Evolutionary conservation across 2,888 invertebrate species (phyloP), one percentile per base, ranked within the genome.

Genomic region (Pediacus dermestoides): DNA sequence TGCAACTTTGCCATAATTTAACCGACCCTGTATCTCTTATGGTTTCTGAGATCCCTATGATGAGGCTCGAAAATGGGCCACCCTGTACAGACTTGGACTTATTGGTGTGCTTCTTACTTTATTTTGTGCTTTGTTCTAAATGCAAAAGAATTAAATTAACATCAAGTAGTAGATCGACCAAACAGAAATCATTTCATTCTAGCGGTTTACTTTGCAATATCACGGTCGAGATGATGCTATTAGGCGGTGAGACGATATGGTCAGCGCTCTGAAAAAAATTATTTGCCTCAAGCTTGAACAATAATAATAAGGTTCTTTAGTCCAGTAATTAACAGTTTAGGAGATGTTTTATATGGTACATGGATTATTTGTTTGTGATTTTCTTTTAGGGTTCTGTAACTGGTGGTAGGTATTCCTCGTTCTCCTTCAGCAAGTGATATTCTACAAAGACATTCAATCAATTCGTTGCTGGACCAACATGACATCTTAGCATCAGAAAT

Each of bases 361-460:
- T n/a, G n/a, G n/a, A n/a, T n/a, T n/a, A n/a, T n/a, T n/a, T n/a
- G n/a, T n/a, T n/a, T n/a, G n/a, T n/a, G n/a, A n/a, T n/a, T n/a
- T n/a, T 36, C 26, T 27, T 39, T 16, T 9, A 36, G 36, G 26
- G 6, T 14, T 11, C 31, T 2, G 13, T 27, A 8, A 21, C 30
- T 21, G 15, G 13, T 21, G 35, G 31, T n/a, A n/a, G n/a, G n/a
- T 26, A 30, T 44, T 30, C 28, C 36, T 9, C 33, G 28, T 34
- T 39, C 41, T n/a, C 10, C 45, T 9, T 23, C 42, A 31, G 36
- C 40, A 31, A 55, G 51, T 26, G 71, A 74, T 50, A 71, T 75
- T 42, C 61, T 75, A 34, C 74, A 74, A 48, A 68, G 67, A 43
- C 73, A 73, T 60, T 74, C 76, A 31, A 75, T 76, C 43, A 75